Evolutionary conservation across 1,140 invertebrate genomes (phyloP), one percentile per base, ranked within the genome.

Genomic region (Hormaphis cornu): DNA sequence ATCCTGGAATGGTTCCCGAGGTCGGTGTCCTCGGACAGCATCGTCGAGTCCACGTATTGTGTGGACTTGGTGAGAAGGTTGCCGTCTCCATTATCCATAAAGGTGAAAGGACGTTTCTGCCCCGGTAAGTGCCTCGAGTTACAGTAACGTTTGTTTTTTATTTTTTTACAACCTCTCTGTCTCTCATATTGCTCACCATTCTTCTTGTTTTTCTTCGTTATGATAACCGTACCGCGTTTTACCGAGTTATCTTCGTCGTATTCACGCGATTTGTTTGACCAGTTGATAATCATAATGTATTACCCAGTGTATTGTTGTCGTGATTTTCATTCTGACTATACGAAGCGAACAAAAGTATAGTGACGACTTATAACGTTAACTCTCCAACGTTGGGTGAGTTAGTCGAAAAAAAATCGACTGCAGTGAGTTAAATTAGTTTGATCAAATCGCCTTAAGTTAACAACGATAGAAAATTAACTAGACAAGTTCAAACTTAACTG

Each of bases 21-120:
- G 3, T 90, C 89, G 50, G 86, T 87, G 54, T 90, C 88, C 76
- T 90, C 90, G 75, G 89, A 91, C 78, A 82, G 80, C 74, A 82
- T 88, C 80, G 86, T 86, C 26, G 86, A 87, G 74, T 83, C 72
- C 20, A 72, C 72, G 44, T 63, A 73, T 54, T 86, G 26, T 83
- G 72, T 72, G 14, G 71, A 69, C 63, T 50, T 72, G 42, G 44
- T 74, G 69, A 70, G 75, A 52, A 72, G 75, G 40, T 69, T 75
- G 9, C 76, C 76, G 10, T 76, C 76, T 8, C 77, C 77, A 14
- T 73, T 78, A 72, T 81, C 70, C 53, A 56, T 63, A 58, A 52
- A 52, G 58, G 56, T 52, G 61, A 66, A 66, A 66, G 61, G 61
- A 66, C 44, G 61, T 8, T 66, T 50, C 42, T 46, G 52, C 22